Evolutionary conservation across 2,113 vertebrate genomes (phyloP).

Genomic region (Ailuropoda melanoleuca): DNA sequence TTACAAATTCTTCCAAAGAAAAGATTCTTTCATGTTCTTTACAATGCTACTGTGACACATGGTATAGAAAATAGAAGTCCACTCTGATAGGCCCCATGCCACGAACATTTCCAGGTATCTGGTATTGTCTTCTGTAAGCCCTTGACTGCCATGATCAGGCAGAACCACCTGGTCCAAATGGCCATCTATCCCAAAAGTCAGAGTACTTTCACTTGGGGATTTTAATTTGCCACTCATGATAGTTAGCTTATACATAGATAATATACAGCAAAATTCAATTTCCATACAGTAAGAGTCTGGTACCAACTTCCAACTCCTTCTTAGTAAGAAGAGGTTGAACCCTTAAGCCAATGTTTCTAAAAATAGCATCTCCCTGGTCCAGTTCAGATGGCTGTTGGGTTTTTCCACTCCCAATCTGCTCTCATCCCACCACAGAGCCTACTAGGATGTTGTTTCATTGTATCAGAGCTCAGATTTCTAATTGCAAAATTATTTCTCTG

Average conservation of each 20-base stretch:
- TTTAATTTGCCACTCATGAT: neutral
- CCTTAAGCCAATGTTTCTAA: too few relatives aligned
- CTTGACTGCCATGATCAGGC: neutral
- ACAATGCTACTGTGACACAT: neutral
- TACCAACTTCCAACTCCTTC: neutral
- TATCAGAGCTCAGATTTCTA: neutral
- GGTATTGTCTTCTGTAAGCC: neutral
- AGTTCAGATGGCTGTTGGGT: neutral
- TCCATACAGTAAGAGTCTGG: neutral
- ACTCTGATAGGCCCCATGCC: neutral
- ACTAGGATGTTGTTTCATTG: neutral
- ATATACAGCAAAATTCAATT: neutral
- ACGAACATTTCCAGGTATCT: too few relatives aligned
- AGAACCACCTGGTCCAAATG: neutral
- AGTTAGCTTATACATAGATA: neutral
- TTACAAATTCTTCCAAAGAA: neutral
- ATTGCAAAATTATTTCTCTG: neutral
- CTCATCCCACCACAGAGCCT: neutral
- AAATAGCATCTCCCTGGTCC: neutral
- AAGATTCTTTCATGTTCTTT: neutral
- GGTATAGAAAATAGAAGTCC: neutral
- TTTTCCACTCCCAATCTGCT: neutral
- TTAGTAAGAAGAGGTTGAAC: neutral
- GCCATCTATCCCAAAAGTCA: neutral
- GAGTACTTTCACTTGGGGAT: neutral